phyloP scores from a whole-genome alignment of 2,113 vertebrate genomes.

The Labrus mixtus region DNA sequence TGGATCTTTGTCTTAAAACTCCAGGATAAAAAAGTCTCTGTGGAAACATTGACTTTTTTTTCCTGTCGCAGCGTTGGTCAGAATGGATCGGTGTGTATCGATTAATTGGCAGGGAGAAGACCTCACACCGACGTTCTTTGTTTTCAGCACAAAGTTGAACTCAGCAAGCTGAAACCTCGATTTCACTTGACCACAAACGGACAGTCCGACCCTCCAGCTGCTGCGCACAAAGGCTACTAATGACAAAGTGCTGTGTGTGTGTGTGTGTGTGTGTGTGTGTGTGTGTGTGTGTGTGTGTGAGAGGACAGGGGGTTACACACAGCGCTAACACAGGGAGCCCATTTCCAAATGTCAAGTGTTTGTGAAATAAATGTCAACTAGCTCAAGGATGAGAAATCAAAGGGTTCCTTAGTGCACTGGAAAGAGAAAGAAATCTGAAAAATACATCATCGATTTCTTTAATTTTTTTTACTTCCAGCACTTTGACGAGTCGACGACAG shows the following conservation, averaged over 20 bases:
- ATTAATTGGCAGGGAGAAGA: neutral
- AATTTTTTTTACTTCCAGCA: neutral
- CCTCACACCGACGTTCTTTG: neutral
- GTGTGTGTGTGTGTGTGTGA: conserved; percentile 3
- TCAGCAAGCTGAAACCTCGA: conserved; percentile 1
- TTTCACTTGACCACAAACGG: neutral
- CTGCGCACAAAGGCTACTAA: conserved; percentile 43
- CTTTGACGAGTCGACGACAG: neutral
- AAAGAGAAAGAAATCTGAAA: neutral
- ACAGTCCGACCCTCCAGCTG: conserved; percentile 41
- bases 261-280: conserved; percentile 22
- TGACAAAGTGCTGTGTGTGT: neutral
- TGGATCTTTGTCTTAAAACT: too few relatives aligned
- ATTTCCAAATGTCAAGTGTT: conserved; percentile 79
- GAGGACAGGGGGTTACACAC: neutral
- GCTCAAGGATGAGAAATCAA: conserved; percentile 64
- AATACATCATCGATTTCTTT: conserved; percentile 27
- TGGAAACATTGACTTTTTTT: neutral
- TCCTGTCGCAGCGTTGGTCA: neutral
- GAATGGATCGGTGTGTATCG: neutral
- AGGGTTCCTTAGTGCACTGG: conserved; percentile 22
- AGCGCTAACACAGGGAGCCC: conserved; percentile 38
- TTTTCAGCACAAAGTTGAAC: neutral
- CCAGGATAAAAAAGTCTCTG: too few relatives aligned
- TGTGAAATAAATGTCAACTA: conserved; percentile 74